These are phyloP conservation scores for Lasioglossum morio DNA, from an alignment of 2,888 invertebrate genomes.

Conservation along the genomic window DNA sequence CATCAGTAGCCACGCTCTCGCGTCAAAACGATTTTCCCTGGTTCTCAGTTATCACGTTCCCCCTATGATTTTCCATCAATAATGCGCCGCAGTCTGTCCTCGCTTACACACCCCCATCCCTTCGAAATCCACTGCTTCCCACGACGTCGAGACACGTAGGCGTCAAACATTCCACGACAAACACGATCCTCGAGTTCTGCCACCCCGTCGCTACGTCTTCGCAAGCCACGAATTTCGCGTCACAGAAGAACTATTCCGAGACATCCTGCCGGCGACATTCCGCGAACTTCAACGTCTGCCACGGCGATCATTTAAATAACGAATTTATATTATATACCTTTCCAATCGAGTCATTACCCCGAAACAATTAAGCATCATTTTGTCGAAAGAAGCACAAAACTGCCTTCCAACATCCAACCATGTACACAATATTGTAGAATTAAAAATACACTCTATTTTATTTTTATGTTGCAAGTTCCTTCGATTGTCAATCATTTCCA, in stretches of 20 bases:
- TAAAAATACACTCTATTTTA: too few species aligned
- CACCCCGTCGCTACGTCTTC: slow-evolving; percentile 10
- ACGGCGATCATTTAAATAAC: background rate
- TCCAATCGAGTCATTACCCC: background rate
- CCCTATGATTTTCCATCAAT: slow-evolving; percentile 51
- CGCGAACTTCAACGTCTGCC: background rate
- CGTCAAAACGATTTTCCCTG: slow-evolving; percentile 57
- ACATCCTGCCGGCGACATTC: slow-evolving; percentile 15
- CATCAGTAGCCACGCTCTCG: slow-evolving; percentile 41
- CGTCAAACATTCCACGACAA: slow-evolving; percentile 57
- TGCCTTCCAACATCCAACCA: too few species aligned
- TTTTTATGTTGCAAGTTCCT: background rate
- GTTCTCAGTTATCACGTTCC: slow-evolving; percentile 34
- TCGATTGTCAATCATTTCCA: too few species aligned
- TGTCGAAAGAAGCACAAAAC: too few species aligned
- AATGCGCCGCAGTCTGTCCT: slow-evolving; percentile 38
- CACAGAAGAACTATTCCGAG: slow-evolving; percentile 46
- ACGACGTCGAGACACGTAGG: slow-evolving; percentile 38
- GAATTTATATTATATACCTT: background rate
- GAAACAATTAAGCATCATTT: background rate
- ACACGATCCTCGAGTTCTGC: slow-evolving; percentile 31
- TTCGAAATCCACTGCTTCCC: slow-evolving; percentile 26
- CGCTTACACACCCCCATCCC: slow-evolving; percentile 15
- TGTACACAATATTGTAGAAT: too few species aligned
- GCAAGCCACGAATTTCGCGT: slow-evolving; percentile 26